A percentile compares a stretch with the other conserved stretches of the same genome.
These are phyloP conservation scores for Zeus faber DNA, from an alignment of 2,113 vertebrate genomes.

Conservation along the genomic window DNA sequence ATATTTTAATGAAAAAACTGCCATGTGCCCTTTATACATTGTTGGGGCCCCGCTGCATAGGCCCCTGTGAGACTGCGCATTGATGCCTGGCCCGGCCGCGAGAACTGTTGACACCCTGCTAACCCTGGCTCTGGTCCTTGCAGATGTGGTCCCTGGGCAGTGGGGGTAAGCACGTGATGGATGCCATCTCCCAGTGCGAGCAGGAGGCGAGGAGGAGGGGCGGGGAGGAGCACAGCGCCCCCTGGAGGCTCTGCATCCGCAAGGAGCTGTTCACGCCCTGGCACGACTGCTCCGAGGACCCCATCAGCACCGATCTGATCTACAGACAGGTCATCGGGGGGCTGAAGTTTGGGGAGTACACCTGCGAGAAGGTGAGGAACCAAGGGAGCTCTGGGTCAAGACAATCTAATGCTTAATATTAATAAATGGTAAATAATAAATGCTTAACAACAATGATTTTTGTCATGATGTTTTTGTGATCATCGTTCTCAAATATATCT, in stretches of 20 bases:
- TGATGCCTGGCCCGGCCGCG: no score
- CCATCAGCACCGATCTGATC: constrained; percentile 86
- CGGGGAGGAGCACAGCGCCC: constrained; percentile 72
- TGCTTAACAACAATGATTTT: no score
- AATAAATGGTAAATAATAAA: no score
- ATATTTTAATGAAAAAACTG: no score
- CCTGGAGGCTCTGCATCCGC: constrained; percentile 85
- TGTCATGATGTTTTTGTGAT: no score
- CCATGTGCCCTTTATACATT: no score
- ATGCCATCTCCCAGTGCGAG: constrained; percentile 90
- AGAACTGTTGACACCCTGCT: neutral
- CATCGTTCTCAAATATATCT: no score
- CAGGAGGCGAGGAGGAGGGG: constrained; percentile 81
- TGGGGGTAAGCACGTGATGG: constrained; percentile 80
- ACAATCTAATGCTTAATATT: neutral
- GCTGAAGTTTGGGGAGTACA: constrained; percentile 83
- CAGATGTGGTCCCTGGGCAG: constrained; percentile 91
- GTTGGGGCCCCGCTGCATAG: no score
- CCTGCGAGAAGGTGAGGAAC: constrained; percentile 83
- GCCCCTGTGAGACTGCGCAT: no score
- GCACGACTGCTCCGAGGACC: constrained; percentile 81
- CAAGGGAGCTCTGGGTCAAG: no score
- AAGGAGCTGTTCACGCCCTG: constrained; percentile 93
- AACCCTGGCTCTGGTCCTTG: neutral
- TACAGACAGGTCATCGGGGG: constrained; percentile 86